Conservation (phyloP, 1,140 invertebrate species). For the Zelostemma sp. region DNA sequence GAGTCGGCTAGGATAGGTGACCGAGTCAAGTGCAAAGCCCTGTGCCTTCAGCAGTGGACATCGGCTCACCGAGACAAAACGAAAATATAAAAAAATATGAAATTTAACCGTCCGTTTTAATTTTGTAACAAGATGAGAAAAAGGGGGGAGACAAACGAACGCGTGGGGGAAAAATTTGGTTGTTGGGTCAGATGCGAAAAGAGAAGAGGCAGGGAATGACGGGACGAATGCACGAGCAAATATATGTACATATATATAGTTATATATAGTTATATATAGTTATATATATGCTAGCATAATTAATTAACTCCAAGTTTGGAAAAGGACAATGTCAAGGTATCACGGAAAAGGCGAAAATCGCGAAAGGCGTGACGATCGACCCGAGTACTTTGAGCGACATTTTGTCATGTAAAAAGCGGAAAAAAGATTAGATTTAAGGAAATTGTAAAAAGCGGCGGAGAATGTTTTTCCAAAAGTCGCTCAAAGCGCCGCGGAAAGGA, state of each 20-base stretch:
- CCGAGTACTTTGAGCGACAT: too few relatives aligned
- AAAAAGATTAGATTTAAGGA: too few relatives aligned
- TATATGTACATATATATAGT: too few relatives aligned
- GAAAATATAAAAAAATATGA: constrained; percentile 45
- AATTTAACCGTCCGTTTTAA: constrained; percentile 71
- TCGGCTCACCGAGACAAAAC: constrained; percentile 68
- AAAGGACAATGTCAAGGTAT: not conserved
- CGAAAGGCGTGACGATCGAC: not conserved
- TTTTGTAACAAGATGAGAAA: constrained; percentile 66
- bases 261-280: too few relatives aligned
- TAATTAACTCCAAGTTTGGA: too few relatives aligned
- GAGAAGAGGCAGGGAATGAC: constrained; percentile 12
- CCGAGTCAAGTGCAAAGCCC: constrained; percentile 71
- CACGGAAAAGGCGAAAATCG: not conserved
- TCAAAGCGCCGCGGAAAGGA: too few relatives aligned
- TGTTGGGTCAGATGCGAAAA: not conserved
- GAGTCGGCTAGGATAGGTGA: constrained; percentile 67
- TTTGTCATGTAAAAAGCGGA: too few relatives aligned
- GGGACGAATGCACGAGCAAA: not conserved
- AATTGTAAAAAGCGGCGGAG: too few relatives aligned
- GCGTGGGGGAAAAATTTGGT: constrained; percentile 39
- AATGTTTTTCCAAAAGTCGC: too few relatives aligned
- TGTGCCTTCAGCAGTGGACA: constrained; percentile 71
- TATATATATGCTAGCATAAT: too few relatives aligned
- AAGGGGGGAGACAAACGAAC: constrained; percentile 54